Conservation (phyloP, 2,797 vertebrate species). For the Pipistrellus pygmaeus region DNA sequence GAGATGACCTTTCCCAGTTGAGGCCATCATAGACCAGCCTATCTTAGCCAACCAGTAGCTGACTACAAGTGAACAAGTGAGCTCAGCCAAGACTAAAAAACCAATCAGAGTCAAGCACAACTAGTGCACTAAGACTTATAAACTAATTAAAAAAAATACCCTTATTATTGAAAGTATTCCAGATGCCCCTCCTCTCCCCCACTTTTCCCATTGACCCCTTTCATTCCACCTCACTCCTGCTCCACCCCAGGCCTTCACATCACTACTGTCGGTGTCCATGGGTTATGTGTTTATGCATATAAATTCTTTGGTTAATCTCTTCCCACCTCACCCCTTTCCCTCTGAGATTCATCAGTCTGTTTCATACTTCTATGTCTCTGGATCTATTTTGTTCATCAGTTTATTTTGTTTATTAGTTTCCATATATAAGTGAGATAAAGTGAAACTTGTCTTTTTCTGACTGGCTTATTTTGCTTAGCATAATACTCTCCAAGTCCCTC, state of each 20-base stretch:
- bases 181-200: neutral
- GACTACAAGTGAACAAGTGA: neutral
- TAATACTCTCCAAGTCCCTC: neutral
- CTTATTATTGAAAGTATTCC: neutral
- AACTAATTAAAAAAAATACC: neutral
- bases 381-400: neutral
- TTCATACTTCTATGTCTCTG: neutral
- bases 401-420: neutral
- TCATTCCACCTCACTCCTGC: neutral
- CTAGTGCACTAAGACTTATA: neutral
- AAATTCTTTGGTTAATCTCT: neutral
- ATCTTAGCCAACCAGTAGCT: neutral
- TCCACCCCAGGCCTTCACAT: neutral
- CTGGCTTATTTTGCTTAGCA: neutral
- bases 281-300: neutral
- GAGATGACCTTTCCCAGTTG: neutral
- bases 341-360: neutral
- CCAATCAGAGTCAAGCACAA: neutral
- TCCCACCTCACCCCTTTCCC: neutral
- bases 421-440: neutral
- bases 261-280: neutral
- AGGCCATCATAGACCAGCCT: neutral
- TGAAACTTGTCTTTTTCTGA: neutral
- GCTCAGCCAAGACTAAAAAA: neutral
- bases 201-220: neutral